Conservation (phyloP, 1,140 invertebrate genomes). For the Papilio machaon region DNA sequence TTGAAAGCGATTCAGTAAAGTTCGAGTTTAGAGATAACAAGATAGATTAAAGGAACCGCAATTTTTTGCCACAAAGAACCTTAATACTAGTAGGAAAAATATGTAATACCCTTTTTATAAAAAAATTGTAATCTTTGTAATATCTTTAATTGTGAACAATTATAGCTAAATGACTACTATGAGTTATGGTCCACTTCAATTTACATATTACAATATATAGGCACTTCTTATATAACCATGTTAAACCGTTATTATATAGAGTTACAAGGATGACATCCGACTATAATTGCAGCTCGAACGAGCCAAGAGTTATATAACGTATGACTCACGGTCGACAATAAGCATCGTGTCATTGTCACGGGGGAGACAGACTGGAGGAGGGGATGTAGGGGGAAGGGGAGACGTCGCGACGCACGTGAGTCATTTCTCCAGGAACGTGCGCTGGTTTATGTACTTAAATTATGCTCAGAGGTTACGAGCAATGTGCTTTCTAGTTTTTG, state of each 20-base stretch:
- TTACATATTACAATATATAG: background rate
- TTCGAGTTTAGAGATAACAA: too few species aligned
- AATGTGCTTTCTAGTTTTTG: background rate
- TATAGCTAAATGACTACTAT: too few species aligned
- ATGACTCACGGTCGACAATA: conserved; percentile 40
- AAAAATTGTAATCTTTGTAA: too few species aligned
- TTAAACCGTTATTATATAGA: background rate
- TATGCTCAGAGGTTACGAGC: conserved; percentile 24
- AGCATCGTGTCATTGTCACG: conserved; percentile 48
- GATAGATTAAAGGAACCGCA: too few species aligned
- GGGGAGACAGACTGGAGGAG: conserved; percentile 40
- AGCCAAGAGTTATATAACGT: conserved; percentile 44
- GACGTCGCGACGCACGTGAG: conserved; percentile 51
- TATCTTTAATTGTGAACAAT: too few species aligned
- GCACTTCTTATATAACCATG: conserved; percentile 25
- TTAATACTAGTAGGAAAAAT: too few species aligned
- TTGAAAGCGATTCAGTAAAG: too few species aligned
- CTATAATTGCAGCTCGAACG: conserved; percentile 22
- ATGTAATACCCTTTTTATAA: too few species aligned
- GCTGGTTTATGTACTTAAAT: conserved; percentile 35
- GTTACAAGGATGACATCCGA: conserved; percentile 27
- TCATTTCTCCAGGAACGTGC: conserved; percentile 50
- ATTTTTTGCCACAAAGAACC: too few species aligned
- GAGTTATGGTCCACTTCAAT: too few species aligned
- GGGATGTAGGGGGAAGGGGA: conserved; percentile 29